Evolutionary conservation across 2,113 vertebrate genomes (phyloP), one percentile per base, ranked within the genome.

Genomic region (Bubalus kerabau): DNA sequence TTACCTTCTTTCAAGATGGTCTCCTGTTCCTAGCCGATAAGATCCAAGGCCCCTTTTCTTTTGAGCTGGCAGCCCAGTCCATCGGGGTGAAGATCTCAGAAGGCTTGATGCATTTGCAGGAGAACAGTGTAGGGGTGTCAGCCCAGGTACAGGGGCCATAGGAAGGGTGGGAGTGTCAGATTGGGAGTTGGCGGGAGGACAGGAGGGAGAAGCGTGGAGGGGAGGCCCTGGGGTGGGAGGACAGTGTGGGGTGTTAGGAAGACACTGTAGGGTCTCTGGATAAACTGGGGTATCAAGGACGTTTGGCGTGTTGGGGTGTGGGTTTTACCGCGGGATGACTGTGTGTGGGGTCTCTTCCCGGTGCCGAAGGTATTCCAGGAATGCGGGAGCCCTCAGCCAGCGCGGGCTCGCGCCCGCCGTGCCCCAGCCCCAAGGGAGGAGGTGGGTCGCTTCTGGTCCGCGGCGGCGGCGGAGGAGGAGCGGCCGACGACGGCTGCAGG

Each of bases 21-120:
- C 97, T 99, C 93, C 98, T 99, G 95, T 98, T 99, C 88, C 98
- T 99, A 92, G 99, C 99, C 6, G 99, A 99, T 95, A 99, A 99
- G 91, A 95, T 99, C 90, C 98, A 99, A 89, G 99, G 99, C 2
- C 99, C 99, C 3, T 99, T 99, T 98, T 99, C 99, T 97, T 99
- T 99, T 92, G 99, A 99, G 98, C 98, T 99, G 64, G 99, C 99
- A 9, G 98, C 99, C 0, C 99, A 99, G 93, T 99, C 99, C 48
- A 99, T 99, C 67, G 99, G 99, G 11, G 98, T 99, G 89, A 99
- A 99, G 98, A 99, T 99, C 97, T 99, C 99, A 0, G 99, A 99
- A 95, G 99, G 99, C 52, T 99, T 99, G 95, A 99, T 99, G 99
- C 98, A 99, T 97, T 99, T 99, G 98, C 99, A 99, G 98, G 99